Conservation (phyloP, 2,113 vertebrate species). For the Hippoglossus stenolepis region DNA sequence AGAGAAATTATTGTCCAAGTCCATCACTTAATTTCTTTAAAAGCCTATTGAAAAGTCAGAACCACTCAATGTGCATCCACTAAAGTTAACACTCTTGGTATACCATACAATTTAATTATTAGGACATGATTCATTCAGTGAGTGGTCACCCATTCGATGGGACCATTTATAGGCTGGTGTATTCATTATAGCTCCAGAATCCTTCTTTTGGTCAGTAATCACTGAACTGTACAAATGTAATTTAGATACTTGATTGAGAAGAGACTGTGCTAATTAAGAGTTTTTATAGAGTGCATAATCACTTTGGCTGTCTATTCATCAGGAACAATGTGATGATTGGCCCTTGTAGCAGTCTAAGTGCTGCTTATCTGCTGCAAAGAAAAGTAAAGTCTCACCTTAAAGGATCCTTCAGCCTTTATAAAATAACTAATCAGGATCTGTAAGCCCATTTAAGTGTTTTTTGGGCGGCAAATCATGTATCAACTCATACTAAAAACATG, state of each 20-base stretch:
- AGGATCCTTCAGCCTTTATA: constrained; percentile 42
- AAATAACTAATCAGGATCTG: constrained; percentile 35
- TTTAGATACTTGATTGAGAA: constrained; percentile 80
- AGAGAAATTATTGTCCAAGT: constrained; percentile 93
- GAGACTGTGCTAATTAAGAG: constrained; percentile 80
- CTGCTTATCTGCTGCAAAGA: constrained; percentile 60
- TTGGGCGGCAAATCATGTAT: neutral
- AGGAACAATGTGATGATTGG: constrained; percentile 81
- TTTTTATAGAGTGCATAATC: constrained; percentile 77
- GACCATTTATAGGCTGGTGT: constrained; percentile 72
- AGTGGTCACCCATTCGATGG: constrained; percentile 78
- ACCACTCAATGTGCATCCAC: constrained; percentile 79
- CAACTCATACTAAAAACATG: constrained; percentile 1
- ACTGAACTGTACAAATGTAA: constrained; percentile 82
- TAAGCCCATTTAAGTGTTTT: neutral
- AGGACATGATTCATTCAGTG: constrained; percentile 81
- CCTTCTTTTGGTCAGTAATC: constrained; percentile 80
- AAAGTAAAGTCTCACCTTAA: constrained; percentile 52
- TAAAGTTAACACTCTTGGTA: constrained; percentile 77
- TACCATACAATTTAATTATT: constrained; percentile 84
- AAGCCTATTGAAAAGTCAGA: constrained; percentile 91
- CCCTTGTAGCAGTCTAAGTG: constrained; percentile 58
- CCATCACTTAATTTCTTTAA: constrained; percentile 95
- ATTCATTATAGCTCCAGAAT: constrained; percentile 73
- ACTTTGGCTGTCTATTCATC: constrained; percentile 79